A percentile compares a stretch with the other conserved stretches of the same genome.
These are phyloP conservation scores for Caiman crocodilus DNA, from an alignment of 2,797 vertebrate genomes.

Conservation along the genomic window DNA sequence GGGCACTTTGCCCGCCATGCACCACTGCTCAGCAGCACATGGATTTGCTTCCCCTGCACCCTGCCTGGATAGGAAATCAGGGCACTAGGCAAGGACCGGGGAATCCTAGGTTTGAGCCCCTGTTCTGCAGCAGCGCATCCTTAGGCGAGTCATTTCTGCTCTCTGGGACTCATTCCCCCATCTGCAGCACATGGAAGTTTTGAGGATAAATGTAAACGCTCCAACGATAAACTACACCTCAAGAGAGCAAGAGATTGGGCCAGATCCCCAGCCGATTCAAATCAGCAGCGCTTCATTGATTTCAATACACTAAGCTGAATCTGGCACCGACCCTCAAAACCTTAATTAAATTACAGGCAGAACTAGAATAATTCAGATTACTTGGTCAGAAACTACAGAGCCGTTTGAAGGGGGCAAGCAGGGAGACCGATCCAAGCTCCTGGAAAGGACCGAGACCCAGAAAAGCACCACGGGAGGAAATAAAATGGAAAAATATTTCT, in stretches of 20 bases:
- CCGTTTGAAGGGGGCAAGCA: background rate
- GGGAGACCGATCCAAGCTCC: background rate
- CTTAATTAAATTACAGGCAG: background rate
- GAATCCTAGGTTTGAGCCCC: background rate
- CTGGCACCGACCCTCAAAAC: background rate
- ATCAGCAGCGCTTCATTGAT: background rate
- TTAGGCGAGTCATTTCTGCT: background rate
- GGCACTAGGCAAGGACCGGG: background rate
- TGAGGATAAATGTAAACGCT: background rate
- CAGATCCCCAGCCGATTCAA: background rate
- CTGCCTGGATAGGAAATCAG: background rate
- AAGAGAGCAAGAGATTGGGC: background rate
- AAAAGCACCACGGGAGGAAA: background rate
- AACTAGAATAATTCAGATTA: background rate
- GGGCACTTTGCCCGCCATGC: background rate
- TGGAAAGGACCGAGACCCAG: background rate
- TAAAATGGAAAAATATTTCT: slow-evolving; percentile 42
- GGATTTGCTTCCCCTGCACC: too few species aligned
- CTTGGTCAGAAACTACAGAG: background rate
- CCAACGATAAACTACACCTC: background rate
- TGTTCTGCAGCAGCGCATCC: background rate
- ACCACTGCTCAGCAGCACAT: background rate
- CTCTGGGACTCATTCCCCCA: background rate
- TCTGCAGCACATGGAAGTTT: too few species aligned
- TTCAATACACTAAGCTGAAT: background rate